Conservation (phyloP, 2,888 invertebrate species). For the Drosophila longiperda region DNA sequence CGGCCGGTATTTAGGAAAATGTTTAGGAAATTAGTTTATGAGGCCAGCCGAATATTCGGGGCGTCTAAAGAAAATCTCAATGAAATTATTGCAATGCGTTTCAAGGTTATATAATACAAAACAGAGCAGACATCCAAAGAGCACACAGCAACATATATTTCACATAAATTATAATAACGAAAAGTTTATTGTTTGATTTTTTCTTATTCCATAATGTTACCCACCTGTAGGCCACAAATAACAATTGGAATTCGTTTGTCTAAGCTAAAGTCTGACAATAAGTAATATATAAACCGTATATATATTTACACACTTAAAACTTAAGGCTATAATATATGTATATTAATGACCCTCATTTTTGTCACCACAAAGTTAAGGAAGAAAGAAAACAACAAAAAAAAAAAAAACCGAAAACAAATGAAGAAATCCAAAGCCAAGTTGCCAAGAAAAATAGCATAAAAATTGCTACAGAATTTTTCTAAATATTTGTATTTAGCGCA, state of each 20-base stretch:
- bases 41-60: conserved; percentile 41
- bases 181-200: conserved; percentile 27
- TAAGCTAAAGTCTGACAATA: conserved; percentile 54
- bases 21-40: conserved; percentile 54
- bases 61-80: conserved; percentile 37
- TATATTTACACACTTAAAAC: conserved; percentile 40
- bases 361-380: conserved; percentile 35
- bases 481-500: conserved; percentile 80
- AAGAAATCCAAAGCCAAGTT: conserved; percentile 53
- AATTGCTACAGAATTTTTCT: conserved; percentile 72
- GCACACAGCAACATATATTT: conserved; percentile 5
- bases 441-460: conserved; percentile 77
- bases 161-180: conserved; percentile 17
- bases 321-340: conserved; percentile 39
- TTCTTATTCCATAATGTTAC: conserved; percentile 11
- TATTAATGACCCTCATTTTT: conserved; percentile 74
- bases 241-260: conserved; percentile 37
- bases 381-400: conserved; percentile 8
- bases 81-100: conserved; percentile 44
- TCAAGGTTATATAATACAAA: conserved; percentile 45
- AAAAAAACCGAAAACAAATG: conserved; percentile 8
- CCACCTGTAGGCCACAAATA: conserved; percentile 60
- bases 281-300: conserved; percentile 20
- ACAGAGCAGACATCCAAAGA: neutral
- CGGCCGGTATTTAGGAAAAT: conserved; percentile 53